Evolutionary conservation across 1,140 invertebrate species (phyloP).

Genomic region (Leptinotarsa lineolata): DNA sequence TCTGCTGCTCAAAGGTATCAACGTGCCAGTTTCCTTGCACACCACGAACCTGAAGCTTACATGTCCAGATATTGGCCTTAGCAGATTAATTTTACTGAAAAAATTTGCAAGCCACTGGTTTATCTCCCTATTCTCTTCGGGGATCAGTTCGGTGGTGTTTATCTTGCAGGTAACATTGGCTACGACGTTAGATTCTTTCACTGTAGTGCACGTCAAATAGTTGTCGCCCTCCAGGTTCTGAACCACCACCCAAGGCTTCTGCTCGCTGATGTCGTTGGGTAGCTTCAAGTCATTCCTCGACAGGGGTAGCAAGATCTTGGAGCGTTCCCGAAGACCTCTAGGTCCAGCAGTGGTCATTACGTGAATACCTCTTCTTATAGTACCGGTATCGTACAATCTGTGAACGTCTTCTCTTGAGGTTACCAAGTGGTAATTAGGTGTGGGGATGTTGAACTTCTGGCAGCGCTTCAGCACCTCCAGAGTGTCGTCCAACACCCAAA

Average conservation of each 20-base stretch:
- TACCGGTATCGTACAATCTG: constrained; percentile 70
- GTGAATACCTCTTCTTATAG: constrained; percentile 65
- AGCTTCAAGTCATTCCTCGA: constrained; percentile 66
- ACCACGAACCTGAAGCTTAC: constrained; percentile 73
- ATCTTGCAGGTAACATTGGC: constrained; percentile 79
- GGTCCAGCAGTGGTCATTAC: constrained; percentile 74
- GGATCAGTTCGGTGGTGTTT: constrained; percentile 70
- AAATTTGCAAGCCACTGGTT: constrained; percentile 73
- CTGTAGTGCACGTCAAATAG: constrained; percentile 77
- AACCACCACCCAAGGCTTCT: constrained; percentile 76
- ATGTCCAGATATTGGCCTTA: constrained; percentile 71
- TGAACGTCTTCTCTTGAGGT: constrained; percentile 68
- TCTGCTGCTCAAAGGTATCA: constrained; percentile 68
- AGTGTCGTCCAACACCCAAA: constrained; percentile 73
- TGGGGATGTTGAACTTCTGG: constrained; percentile 63
- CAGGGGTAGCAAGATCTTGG: constrained; percentile 69
- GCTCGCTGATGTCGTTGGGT: constrained; percentile 69
- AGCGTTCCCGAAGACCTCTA: constrained; percentile 69
- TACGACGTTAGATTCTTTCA: constrained; percentile 74
- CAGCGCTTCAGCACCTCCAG: constrained; percentile 71
- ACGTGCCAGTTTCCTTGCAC: constrained; percentile 57
- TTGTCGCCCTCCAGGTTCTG: constrained; percentile 74
- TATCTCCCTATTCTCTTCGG: constrained; percentile 69
- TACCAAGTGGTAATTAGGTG: constrained; percentile 68
- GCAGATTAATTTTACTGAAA: constrained; percentile 65